These are phyloP conservation scores for Machimus atricapillus DNA, from an alignment of 2,888 invertebrate genomes.

Conservation along the genomic window DNA sequence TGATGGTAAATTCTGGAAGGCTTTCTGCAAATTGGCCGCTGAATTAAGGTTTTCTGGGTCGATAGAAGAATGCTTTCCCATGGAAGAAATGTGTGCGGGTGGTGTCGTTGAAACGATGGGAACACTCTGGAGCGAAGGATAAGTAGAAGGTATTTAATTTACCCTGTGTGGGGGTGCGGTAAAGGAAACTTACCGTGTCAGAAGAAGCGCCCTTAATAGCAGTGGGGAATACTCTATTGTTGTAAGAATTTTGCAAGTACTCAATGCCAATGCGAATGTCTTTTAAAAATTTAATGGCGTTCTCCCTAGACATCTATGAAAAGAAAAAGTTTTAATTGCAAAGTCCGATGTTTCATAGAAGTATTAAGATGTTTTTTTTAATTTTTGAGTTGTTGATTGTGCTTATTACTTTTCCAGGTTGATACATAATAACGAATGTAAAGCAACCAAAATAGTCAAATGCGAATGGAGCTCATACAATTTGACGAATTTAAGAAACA, in stretches of 20 bases:
- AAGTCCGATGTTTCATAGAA: no score
- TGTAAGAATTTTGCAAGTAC: conserved; percentile 68
- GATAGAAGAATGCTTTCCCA: neutral
- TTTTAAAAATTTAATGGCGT: conserved; percentile 76
- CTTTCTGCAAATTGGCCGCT: conserved; percentile 50
- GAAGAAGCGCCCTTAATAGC: neutral
- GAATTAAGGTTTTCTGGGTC: conserved; percentile 23
- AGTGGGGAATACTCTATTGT: conserved; percentile 56
- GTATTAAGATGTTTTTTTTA: no score
- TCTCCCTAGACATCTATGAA: conserved; percentile 74
- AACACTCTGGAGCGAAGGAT: neutral
- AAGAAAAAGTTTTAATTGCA: conserved; percentile 42
- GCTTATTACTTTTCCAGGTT: no score
- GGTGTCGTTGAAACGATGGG: conserved; percentile 5
- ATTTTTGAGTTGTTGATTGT: no score
- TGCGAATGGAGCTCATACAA: no score
- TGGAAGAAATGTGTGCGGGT: conserved; percentile 45
- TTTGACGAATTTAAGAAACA: no score
- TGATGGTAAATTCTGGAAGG: conserved; percentile 56
- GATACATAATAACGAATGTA: no score
- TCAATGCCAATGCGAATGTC: conserved; percentile 79
- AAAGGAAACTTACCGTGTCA: neutral
- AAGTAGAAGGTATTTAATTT: neutral
- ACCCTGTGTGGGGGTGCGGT: neutral
- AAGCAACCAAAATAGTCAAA: no score